Evolutionary conservation across 2,888 invertebrate genomes (phyloP), one percentile per base, ranked within the genome.

Genomic region (Lymantria monacha): DNA sequence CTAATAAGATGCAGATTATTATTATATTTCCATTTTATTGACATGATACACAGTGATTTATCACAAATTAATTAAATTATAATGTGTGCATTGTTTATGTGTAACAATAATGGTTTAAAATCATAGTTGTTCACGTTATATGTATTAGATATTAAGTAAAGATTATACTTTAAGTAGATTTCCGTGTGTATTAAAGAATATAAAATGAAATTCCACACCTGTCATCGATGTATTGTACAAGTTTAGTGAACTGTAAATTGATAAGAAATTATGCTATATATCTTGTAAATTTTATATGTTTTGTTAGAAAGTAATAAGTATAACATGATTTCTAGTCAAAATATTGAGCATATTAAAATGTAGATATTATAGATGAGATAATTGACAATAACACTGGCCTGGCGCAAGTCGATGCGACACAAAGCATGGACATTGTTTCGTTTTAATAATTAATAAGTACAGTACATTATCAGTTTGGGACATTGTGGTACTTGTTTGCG

Each of bases 321-420:
- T 84, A 87, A 87, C 86, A 90, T 87, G 90, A 87, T 89, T 91
- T 92, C 92, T 92, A 92, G 92, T 92, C 92, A 92, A 89, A 89
- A 86, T 88, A 89, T 90, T 87, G 87, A 91, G 83, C 89, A 87
- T 88, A 89, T 87, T 85, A 83, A 86, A 84, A 79, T 83, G 87
- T 90, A 90, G 86, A 85, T 87, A 85, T 81, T 80, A 85, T 83
- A 84, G 79, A 82, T 74, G 83, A 83, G 79, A 85, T 88, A 89
- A 85, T 87, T 91, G 92, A 92, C 92, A 92, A 91, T 91, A 92
- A 91, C 81, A 83, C 83, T 68, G 88, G 88, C 85, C 87, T 85
- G 85, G 74, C 78, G 75, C 63, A 66, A 67, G 61, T 46, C 61
- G 59, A 51, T 59, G 66, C 68, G 55, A 30, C n/a, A 30, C 58